Evolutionary conservation across 2,797 vertebrate genomes (phyloP).

Genomic region (Schizopygopsis malacanthus): DNA sequence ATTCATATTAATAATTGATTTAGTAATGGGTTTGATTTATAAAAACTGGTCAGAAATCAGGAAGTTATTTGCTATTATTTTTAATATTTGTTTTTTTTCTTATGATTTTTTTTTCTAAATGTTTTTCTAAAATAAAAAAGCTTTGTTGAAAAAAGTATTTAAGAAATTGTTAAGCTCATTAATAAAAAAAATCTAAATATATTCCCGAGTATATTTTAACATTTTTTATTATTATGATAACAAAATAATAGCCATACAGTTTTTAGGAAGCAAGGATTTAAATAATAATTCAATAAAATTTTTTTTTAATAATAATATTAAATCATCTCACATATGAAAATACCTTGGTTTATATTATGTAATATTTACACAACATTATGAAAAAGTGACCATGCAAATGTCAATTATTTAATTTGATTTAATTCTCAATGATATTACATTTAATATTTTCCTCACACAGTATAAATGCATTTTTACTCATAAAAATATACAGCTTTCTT

Average conservation of each 20-base stretch:
- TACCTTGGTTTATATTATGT: no score
- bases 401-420: neutral
- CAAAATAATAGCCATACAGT: no score
- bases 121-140: neutral
- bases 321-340: neutral
- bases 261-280: neutral
- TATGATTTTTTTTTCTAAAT: neutral
- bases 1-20: neutral
- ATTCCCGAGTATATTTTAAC: no score
- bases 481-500: neutral
- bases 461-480: neutral
- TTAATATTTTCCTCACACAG: neutral
- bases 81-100: neutral
- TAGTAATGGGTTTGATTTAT: neutral
- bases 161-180: neutral
- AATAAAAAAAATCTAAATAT: neutral
- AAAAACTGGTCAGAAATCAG: neutral
- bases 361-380: neutral
- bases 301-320: neutral
- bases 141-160: neutral
- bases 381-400: neutral
- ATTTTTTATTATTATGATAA: neutral
- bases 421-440: neutral
- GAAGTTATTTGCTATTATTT: neutral
- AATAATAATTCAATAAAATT: neutral